These are phyloP conservation scores for Shargacucullia verbasci DNA, from an alignment of 2,888 invertebrate genomes.

Conservation along the genomic window DNA sequence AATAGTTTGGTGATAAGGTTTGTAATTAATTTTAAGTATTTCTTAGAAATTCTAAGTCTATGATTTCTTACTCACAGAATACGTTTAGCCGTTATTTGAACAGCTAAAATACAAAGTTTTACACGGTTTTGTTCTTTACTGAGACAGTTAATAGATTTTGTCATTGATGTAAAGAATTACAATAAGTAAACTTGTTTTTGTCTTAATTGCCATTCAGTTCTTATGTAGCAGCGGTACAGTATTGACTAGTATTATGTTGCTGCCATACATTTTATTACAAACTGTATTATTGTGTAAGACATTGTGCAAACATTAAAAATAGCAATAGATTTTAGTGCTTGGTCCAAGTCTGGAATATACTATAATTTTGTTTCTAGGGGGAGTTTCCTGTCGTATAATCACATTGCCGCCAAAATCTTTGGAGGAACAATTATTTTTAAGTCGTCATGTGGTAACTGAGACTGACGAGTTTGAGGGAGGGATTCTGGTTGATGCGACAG, in stretches of 20 bases:
- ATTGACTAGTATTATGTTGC: conserved; percentile 48
- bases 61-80: conserved; percentile 6
- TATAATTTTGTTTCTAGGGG: conserved; percentile 40
- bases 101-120: conserved; percentile 11
- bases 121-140: conserved; percentile 27
- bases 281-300: conserved; percentile 50
- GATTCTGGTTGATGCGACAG: conserved; percentile 88
- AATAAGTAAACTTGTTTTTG: conserved; percentile 20
- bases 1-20: conserved; percentile 25
- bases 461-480: conserved; percentile 88
- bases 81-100: conserved; percentile 2
- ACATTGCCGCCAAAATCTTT: conserved; percentile 38
- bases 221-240: conserved; percentile 34
- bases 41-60: too few species aligned
- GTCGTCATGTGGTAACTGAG: conserved; percentile 85
- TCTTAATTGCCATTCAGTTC: conserved; percentile 46
- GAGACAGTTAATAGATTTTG: conserved; percentile 42
- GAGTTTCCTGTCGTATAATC: conserved; percentile 31
- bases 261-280: conserved; percentile 36
- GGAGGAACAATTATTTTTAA: conserved; percentile 75
- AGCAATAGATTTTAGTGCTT: conserved; percentile 1
- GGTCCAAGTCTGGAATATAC: conserved; percentile 3
- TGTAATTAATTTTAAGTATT: neutral
- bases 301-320: conserved; percentile 2
- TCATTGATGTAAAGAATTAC: conserved; percentile 42